Base-by-base conservation (phyloP, 2,888 invertebrate species). In the Pheosia tremula region DNA sequence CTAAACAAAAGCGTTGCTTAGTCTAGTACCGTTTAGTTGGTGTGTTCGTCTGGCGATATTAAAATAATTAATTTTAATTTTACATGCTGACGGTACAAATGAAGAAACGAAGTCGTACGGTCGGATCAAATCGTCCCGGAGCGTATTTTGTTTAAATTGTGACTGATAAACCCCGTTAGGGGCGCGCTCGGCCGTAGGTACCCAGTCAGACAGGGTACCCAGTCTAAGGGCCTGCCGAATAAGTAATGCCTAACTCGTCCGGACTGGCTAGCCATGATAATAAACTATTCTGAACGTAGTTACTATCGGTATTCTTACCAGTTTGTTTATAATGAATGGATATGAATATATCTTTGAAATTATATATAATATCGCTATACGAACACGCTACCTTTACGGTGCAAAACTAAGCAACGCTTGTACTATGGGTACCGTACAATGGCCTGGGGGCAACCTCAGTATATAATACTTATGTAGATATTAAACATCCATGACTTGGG, bases 131-230 rank as follows among this genome's bases (percentile, higher is more conserved):
- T 83, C 81, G 84, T 78, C 74, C 72, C 80, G 83, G 83, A 77
- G 83, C 79, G 87, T 87, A 89, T 89, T 91, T 89, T 86, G 88
- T 87, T 90, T 89, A 89, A 91, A 91, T 91, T 91, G 91, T 90
- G 90, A 90, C 87, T 87, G 90, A 91, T 90, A 83, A 73, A 75
- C 82, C 79, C 87, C 85, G 86, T 86, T 87, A 87, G 81, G 74
- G 74, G 67, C 78, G 70, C 72, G 71, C 69, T 70, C 62, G 64
- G 69, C 65, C 72, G 78, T 81, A 84, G 83, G 78, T 24, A 24
- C 24, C 24, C 24, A 24, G 24, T 24, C 24, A 24, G 24, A 24
- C 24, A 24, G 24, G 24, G 24, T 24, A 24, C 24, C 24, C 24
- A 24, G 24, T 24, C 76, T 86, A 86, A 86, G 82, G 82, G 85